Conservation (phyloP, 2,113 vertebrate genomes). For the Vicugna pacos region DNA sequence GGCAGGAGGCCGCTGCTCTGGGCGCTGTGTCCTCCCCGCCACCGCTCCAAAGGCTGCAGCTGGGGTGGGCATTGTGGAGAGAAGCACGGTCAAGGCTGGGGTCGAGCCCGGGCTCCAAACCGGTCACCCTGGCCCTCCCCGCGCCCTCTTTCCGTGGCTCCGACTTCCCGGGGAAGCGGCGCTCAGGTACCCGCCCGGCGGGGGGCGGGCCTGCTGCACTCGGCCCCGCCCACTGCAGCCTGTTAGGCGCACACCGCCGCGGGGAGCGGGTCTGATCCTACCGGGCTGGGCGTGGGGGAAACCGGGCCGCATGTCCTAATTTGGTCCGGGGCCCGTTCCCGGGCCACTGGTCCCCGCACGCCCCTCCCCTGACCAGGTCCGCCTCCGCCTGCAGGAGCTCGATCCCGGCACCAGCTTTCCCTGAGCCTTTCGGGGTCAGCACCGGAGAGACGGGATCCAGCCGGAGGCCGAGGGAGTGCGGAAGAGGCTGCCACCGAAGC, state of each 20-base stretch:
- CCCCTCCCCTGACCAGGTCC: rapidly evolving
- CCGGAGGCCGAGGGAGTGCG: neutral
- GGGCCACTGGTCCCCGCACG: too few relatives aligned
- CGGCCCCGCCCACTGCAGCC: neutral
- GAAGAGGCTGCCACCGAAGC: neutral
- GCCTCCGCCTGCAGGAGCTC: too few relatives aligned
- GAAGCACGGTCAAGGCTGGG: neutral
- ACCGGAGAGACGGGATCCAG: neutral
- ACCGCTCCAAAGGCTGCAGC: neutral
- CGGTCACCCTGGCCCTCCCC: rapidly evolving
- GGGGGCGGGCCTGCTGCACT: rapidly evolving
- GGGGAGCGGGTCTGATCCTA: neutral
- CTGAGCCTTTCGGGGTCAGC: neutral
- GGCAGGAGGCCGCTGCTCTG: neutral
- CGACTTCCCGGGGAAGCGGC: rapidly evolving
- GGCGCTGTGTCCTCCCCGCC: rapidly evolving
- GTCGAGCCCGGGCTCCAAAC: neutral
- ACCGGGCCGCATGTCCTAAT: too few relatives aligned
- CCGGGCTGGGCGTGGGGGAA: neutral
- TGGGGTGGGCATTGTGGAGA: too few relatives aligned
- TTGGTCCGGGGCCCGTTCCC: neutral
- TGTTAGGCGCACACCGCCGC: rapidly evolving
- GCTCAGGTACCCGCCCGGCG: neutral
- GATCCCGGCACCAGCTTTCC: neutral
- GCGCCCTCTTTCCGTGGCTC: rapidly evolving